phyloP scores from a whole-genome alignment of 1,140 invertebrate genomes.

The Macrocentrus cingulum region DNA sequence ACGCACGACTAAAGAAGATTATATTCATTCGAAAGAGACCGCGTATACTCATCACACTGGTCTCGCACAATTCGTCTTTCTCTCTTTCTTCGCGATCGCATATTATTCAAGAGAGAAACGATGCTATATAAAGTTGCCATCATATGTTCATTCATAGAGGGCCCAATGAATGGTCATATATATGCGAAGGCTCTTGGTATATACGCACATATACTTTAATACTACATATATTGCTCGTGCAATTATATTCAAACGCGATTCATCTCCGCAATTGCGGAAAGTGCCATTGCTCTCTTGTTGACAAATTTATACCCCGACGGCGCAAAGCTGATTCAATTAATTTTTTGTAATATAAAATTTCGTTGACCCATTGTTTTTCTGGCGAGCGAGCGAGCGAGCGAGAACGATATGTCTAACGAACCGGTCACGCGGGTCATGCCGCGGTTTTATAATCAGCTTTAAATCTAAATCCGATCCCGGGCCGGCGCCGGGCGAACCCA shows the following conservation, averaged over 20 bases:
- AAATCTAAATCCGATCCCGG: slow-evolving; percentile 43
- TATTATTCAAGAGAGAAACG: slow-evolving; percentile 22
- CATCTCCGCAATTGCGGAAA: too few species aligned
- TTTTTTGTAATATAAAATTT: too few species aligned
- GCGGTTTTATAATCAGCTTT: slow-evolving; percentile 44
- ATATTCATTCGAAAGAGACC: slow-evolving; percentile 18
- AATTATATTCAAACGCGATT: too few species aligned
- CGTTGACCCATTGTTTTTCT: slow-evolving; percentile 39
- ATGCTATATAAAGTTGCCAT: slow-evolving; percentile 51
- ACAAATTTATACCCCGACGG: too few species aligned
- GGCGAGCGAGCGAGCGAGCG: slow-evolving; percentile 1
- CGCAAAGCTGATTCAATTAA: too few species aligned
- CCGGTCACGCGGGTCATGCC: slow-evolving; percentile 46
- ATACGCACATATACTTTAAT: too few species aligned
- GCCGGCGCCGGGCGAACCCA: slow-evolving; percentile 27
- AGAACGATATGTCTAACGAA: slow-evolving; percentile 47
- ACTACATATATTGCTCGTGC: too few species aligned
- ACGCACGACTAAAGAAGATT: slow-evolving; percentile 1
- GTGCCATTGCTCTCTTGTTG: too few species aligned
- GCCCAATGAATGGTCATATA: slow-evolving; percentile 49
- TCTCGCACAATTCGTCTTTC: slow-evolving; percentile 34
- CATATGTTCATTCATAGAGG: slow-evolving; percentile 54
- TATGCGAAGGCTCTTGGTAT: too few species aligned
- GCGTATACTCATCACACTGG: slow-evolving; percentile 14
- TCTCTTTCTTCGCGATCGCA: slow-evolving; percentile 32